Conservation (phyloP, 2,113 vertebrate genomes). For the Triplophysa tibetana region DNA sequence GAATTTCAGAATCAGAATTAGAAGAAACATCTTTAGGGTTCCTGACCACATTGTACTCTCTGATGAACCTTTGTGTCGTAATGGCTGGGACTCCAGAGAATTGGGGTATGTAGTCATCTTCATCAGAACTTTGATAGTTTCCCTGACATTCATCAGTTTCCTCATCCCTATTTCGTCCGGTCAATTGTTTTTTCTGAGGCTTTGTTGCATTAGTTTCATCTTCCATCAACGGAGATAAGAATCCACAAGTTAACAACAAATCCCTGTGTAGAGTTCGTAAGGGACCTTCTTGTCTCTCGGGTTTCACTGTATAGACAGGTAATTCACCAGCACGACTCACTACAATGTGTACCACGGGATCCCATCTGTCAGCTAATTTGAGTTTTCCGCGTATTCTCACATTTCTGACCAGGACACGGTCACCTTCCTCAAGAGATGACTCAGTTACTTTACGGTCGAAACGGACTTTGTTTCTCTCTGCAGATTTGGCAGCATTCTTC, state of each 20-base stretch:
- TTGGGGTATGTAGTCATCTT: too few relatives aligned
- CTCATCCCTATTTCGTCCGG: neutral
- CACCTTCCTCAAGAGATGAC: neutral
- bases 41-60: too few relatives aligned
- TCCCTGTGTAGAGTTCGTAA: constrained; percentile 4
- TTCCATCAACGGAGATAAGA: neutral
- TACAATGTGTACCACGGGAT: neutral
- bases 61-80: too few relatives aligned
- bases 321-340: neutral
- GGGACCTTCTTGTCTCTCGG: constrained; percentile 16
- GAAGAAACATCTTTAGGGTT: too few relatives aligned
- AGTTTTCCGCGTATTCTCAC: neutral
- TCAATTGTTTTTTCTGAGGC: neutral
- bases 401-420: constrained; percentile 25
- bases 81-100: too few relatives aligned
- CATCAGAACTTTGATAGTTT: too few relatives aligned
- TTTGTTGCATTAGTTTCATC: neutral
- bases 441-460: constrained; percentile 10
- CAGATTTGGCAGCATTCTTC: constrained; percentile 5
- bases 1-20: too few relatives aligned
- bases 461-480: constrained; percentile 1
- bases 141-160: too few relatives aligned
- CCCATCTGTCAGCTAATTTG: constrained; percentile 8
- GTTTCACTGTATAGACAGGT: constrained; percentile 27
- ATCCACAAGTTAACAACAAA: constrained; percentile 26